Evolutionary conservation across 1,140 invertebrate species (phyloP).

Genomic region (Drosophila sp.): DNA sequence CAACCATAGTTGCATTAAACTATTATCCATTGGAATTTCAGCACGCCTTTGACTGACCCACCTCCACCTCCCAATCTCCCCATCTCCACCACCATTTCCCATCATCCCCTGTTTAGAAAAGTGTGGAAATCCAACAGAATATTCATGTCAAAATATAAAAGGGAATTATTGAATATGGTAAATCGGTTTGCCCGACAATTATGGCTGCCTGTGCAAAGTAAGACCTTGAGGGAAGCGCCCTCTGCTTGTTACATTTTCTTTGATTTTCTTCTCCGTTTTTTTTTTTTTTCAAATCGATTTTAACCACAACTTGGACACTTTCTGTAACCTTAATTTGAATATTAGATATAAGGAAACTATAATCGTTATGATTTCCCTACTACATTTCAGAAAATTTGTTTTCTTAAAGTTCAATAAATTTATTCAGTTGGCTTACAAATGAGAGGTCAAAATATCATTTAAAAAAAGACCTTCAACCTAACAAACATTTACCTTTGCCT

Average conservation of each 20-base stretch:
- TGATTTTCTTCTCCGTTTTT: background rate
- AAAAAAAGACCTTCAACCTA: too few species aligned
- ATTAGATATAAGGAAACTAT: background rate
- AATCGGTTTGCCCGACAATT: too few species aligned
- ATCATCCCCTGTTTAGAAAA: background rate
- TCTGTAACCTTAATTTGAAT: background rate
- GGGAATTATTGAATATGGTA: slow-evolving; percentile 1
- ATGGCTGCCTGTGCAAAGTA: too few species aligned
- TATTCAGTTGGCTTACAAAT: too few species aligned
- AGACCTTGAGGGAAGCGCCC: background rate
- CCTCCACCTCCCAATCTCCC: background rate
- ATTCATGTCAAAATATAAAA: slow-evolving; percentile 8
- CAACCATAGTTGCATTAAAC: slow-evolving; percentile 53
- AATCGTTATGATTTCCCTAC: background rate
- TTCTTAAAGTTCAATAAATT: too few species aligned
- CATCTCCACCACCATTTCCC: background rate
- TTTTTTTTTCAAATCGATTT: background rate
- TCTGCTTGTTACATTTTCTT: slow-evolving; percentile 1
- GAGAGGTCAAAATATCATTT: too few species aligned
- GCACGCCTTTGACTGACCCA: slow-evolving; percentile 22
- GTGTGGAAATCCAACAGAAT: slow-evolving; percentile 8
- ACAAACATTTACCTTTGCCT: too few species aligned
- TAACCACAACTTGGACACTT: slow-evolving; percentile 1
- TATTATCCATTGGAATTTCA: slow-evolving; percentile 42
- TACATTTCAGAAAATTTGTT: too few species aligned